Evolutionary conservation across 2,113 vertebrate genomes (phyloP).

Genomic region (Suricata suricatta): DNA sequence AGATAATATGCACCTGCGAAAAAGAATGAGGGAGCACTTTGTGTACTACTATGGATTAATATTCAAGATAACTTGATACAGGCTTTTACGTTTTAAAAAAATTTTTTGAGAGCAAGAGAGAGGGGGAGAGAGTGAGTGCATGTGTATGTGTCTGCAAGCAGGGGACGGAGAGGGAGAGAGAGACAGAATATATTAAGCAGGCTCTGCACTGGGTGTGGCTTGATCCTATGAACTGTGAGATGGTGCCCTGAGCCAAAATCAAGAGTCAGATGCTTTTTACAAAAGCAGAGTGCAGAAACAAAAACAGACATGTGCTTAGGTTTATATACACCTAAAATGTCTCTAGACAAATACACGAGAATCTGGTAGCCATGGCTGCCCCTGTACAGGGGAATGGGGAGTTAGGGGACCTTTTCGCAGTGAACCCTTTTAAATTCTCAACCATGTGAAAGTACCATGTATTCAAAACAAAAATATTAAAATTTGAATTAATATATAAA

Average conservation of each 20-base stretch:
- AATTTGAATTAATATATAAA: constrained; percentile 1
- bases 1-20: background rate
- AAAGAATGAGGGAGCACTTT: background rate
- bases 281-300: too few species aligned
- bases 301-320: too few species aligned
- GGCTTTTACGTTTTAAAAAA: background rate
- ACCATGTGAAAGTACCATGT: background rate
- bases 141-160: too few species aligned
- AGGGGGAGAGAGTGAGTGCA: too few species aligned
- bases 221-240: too few species aligned
- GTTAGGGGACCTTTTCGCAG: background rate
- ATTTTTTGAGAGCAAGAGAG: too few species aligned
- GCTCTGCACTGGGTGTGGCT: too few species aligned
- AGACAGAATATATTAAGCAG: too few species aligned
- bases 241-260: too few species aligned
- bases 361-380: background rate
- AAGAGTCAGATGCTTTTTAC: too few species aligned
- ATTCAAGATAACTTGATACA: background rate
- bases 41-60: background rate
- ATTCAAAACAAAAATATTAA: constrained; percentile 5
- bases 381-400: background rate
- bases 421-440: background rate
- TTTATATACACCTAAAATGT: background rate
- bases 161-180: too few species aligned
- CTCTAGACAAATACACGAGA: background rate